Percentiles rank a stretch among this genome's conserved stretches.
Evolutionary conservation across 1,140 invertebrate genomes (phyloP).

Genomic region (Helicoverpa zea): DNA sequence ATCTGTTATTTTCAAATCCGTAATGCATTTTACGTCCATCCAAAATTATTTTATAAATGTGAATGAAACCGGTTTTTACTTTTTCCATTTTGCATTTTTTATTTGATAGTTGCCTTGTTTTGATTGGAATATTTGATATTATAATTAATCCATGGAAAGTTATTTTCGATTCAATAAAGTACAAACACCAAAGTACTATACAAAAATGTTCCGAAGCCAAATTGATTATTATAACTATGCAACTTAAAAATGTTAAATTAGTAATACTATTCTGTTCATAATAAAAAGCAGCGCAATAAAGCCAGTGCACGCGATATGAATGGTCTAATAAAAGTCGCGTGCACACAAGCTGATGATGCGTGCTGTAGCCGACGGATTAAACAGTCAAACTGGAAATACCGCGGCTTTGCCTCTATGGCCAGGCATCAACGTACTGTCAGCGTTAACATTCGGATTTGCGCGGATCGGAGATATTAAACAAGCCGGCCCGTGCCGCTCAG

Average conservation of each 20-base stretch:
- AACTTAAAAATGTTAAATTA: background rate
- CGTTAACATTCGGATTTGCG: conserved; percentile 76
- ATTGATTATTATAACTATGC: too few species aligned
- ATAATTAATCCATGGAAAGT: too few species aligned
- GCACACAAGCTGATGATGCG: conserved; percentile 57
- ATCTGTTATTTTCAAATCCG: background rate
- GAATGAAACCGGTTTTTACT: too few species aligned
- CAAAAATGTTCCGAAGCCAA: background rate
- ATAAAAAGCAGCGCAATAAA: conserved; percentile 28
- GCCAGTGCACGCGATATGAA: conserved; percentile 26
- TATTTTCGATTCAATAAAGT: too few species aligned
- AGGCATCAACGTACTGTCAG: conserved; percentile 67
- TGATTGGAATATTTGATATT: too few species aligned
- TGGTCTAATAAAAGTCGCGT: conserved; percentile 48
- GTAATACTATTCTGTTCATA: background rate
- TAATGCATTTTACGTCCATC: background rate
- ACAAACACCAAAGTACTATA: background rate
- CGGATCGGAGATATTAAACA: conserved; percentile 75
- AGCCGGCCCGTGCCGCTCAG: conserved; percentile 59
- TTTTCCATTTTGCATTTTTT: too few species aligned
- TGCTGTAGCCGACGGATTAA: conserved; percentile 64
- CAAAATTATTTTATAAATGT: background rate
- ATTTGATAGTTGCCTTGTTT: too few species aligned
- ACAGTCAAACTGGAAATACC: conserved; percentile 73
- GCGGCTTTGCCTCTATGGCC: conserved; percentile 61